Percentiles rank a stretch among this genome's conserved stretches.
These are phyloP conservation scores for Polia nebulosa DNA, from an alignment of 2,888 invertebrate species.

Conservation along the genomic window DNA sequence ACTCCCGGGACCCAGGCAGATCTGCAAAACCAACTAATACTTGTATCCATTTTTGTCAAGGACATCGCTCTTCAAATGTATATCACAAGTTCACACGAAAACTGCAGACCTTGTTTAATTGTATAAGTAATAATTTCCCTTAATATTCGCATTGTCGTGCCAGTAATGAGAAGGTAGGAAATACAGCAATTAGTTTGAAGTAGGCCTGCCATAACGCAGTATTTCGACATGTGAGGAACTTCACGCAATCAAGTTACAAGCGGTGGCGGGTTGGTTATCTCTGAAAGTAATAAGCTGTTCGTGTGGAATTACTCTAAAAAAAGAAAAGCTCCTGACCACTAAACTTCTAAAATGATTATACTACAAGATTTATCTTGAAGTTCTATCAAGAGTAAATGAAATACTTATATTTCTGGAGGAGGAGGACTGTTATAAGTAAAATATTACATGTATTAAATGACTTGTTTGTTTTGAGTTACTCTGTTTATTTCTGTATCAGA, in stretches of 20 bases:
- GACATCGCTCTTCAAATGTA: constrained; percentile 16
- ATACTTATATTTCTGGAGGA: no score
- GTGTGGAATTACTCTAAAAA: no score
- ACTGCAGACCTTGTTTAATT: constrained; percentile 43
- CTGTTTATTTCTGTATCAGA: no score
- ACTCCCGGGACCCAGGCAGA: no score
- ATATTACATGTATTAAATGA: no score
- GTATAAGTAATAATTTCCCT: constrained; percentile 49
- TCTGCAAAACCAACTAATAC: not conserved
- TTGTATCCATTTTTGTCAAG: not conserved
- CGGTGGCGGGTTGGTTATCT: not conserved
- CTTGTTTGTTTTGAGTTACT: no score
- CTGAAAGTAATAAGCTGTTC: not conserved
- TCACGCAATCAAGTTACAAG: constrained; percentile 14
- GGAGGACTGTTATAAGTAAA: no score
- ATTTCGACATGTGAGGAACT: constrained; percentile 61
- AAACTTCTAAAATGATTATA: no score
- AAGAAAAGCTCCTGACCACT: no score
- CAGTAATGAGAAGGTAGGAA: constrained; percentile 58
- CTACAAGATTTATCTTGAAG: no score
- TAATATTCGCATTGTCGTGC: constrained; percentile 58
- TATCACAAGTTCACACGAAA: constrained; percentile 20
- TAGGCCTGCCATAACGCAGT: constrained; percentile 36
- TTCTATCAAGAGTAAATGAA: no score
- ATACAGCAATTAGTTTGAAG: constrained; percentile 59